phyloP scores from a whole-genome alignment of 1,140 invertebrate genomes.

The Zeugodacus cucurbitae region DNA sequence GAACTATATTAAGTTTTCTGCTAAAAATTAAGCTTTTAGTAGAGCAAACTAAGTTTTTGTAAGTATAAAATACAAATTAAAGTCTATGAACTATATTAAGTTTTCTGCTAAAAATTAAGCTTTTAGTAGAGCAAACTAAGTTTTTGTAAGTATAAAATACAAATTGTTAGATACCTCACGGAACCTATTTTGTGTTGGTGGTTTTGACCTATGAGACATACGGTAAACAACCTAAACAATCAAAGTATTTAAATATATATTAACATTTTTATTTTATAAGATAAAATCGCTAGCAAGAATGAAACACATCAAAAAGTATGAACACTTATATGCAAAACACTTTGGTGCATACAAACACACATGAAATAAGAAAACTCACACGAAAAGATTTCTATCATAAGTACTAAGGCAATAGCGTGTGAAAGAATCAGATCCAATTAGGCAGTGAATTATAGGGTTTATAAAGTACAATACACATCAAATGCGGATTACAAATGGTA shows the following conservation, averaged over 20 bases:
- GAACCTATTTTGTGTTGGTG: slow-evolving; percentile 34
- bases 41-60: too few species aligned
- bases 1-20: too few species aligned
- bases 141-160: not conserved
- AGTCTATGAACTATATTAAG: too few species aligned
- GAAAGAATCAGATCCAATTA: not conserved
- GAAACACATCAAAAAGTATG: not conserved
- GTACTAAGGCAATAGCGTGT: not conserved
- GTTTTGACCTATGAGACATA: slow-evolving; percentile 41
- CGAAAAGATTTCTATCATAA: not conserved
- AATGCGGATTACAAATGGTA: not conserved
- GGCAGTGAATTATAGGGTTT: not conserved
- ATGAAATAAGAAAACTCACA: not conserved
- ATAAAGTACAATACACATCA: not conserved
- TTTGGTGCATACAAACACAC: not conserved
- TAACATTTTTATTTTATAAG: not conserved
- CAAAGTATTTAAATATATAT: not conserved
- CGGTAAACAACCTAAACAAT: slow-evolving; percentile 42
- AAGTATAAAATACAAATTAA: not conserved
- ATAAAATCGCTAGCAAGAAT: not conserved
- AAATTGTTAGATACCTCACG: slow-evolving; percentile 40
- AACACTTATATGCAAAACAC: not conserved
- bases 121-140: too few species aligned
- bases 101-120: too few species aligned
- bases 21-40: too few species aligned